Conservation (phyloP, 2,888 invertebrate species). For the Melinopterus prodromus region DNA sequence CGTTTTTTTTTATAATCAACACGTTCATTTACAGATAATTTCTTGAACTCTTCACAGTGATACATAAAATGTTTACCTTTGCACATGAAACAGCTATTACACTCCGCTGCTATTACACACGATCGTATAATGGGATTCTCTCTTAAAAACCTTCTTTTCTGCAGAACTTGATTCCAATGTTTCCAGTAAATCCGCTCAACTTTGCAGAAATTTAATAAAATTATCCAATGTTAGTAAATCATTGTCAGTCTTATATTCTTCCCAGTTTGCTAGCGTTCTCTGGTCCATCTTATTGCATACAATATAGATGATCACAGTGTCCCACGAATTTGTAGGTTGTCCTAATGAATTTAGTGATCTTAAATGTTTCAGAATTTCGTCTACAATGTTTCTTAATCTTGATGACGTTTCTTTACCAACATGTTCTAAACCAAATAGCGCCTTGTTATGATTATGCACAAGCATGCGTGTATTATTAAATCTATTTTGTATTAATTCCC, state of each 20-base stretch:
- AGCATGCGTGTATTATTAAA: conserved; percentile 38
- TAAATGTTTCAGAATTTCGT: conserved; percentile 28
- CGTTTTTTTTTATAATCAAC: conserved; percentile 17
- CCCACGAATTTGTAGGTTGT: conserved; percentile 28
- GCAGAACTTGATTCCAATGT: conserved; percentile 27
- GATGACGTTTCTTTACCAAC: conserved; percentile 26
- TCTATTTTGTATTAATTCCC: conserved; percentile 39
- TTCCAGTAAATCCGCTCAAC: conserved; percentile 28
- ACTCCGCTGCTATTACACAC: too few relatives aligned
- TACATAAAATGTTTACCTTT: conserved; percentile 18
- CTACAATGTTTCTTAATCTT: conserved; percentile 26
- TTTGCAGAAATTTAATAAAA: conserved; percentile 17
- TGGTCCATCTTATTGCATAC: conserved; percentile 26
- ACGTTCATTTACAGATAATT: conserved; percentile 11
- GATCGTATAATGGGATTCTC: too few relatives aligned
- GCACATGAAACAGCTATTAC: neutral
- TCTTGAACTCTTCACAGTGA: conserved; percentile 10
- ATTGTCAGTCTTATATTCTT: conserved; percentile 21
- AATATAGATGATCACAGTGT: conserved; percentile 26
- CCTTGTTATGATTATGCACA: conserved; percentile 37
- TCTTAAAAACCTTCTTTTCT: too few relatives aligned
- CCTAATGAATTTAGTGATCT: conserved; percentile 19
- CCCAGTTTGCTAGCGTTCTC: conserved; percentile 26
- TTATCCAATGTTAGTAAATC: conserved; percentile 20
- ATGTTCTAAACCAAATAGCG: conserved; percentile 34